phyloP scores from a whole-genome alignment of 1,140 invertebrate genomes.

The Lasioglossum albipes region DNA sequence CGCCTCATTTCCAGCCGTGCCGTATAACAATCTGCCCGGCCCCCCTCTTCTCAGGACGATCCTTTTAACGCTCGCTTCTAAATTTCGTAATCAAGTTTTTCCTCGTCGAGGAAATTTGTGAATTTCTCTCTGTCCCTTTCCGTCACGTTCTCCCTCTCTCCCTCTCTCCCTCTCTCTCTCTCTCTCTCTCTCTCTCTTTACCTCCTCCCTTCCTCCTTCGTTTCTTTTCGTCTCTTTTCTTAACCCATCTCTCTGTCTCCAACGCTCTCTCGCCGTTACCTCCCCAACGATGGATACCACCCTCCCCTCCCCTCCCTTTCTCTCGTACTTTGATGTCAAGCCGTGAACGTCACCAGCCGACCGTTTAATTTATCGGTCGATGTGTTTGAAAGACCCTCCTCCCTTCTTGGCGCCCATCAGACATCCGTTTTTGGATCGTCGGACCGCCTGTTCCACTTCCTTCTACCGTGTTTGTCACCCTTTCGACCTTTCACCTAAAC shows the following conservation, averaged over 20 bases:
- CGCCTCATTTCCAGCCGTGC: slow-evolving; percentile 68
- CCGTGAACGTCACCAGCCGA: slow-evolving; percentile 66
- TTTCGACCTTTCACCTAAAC: background rate
- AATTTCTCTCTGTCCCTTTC: slow-evolving; percentile 49
- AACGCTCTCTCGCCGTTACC: background rate
- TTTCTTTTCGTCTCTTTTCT: background rate
- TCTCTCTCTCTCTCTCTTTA: background rate
- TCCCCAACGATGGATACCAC: slow-evolving; percentile 25
- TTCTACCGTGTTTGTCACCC: slow-evolving; percentile 7
- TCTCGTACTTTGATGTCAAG: slow-evolving; percentile 69
- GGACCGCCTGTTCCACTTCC: slow-evolving; percentile 21
- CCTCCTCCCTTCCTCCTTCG: too few relatives aligned
- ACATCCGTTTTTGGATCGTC: slow-evolving; percentile 45
- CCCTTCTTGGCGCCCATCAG: slow-evolving; percentile 44
- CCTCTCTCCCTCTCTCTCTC: background rate
- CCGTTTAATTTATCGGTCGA: slow-evolving; percentile 72
- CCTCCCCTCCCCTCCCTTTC: slow-evolving; percentile 6
- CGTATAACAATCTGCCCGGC: slow-evolving; percentile 64
- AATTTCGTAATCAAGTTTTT: slow-evolving; percentile 79
- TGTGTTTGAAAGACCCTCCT: slow-evolving; percentile 65
- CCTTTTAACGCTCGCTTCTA: slow-evolving; percentile 71
- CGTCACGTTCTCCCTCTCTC: background rate
- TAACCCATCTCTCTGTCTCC: background rate
- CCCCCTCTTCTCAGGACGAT: slow-evolving; percentile 50
- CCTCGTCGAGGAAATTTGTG: slow-evolving; percentile 67